A percentile compares a stretch with the other conserved stretches of the same genome.
Conservation (phyloP, 2,888 invertebrate genomes). For the Diogma glabrata region DNA sequence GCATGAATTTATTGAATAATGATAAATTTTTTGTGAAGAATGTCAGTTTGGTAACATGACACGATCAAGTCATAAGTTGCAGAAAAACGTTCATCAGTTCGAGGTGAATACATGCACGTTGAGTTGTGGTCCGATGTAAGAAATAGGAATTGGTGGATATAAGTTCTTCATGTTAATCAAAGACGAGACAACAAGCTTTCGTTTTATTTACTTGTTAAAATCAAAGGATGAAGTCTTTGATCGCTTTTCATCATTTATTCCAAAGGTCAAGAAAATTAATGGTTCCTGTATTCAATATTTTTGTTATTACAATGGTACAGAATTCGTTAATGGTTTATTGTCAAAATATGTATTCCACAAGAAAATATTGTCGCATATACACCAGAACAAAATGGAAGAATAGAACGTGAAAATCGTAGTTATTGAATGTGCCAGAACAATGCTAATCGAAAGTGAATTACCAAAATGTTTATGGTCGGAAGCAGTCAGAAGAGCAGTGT, state of each 20-base stretch:
- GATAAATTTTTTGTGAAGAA: background rate
- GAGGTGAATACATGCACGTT: too few relatives aligned
- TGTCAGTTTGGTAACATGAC: background rate
- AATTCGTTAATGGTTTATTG: conserved; percentile 11
- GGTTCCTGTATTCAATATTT: background rate
- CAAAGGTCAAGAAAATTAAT: background rate
- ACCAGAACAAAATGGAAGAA: conserved; percentile 22
- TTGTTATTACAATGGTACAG: conserved; percentile 12
- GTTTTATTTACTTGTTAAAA: conserved; percentile 8
- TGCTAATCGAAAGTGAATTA: too few relatives aligned
- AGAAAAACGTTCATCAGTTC: background rate
- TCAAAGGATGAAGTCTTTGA: background rate
- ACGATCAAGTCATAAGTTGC: background rate
- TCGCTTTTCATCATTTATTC: background rate
- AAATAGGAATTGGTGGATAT: conserved; percentile 4
- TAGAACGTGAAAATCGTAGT: conserved; percentile 22
- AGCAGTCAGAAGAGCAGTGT: too few relatives aligned
- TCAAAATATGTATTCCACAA: background rate
- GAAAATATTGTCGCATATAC: conserved; percentile 16
- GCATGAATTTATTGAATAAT: background rate
- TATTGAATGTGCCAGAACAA: conserved; percentile 21
- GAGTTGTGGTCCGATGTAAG: conserved; percentile 12
- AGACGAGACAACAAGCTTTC: conserved; percentile 11
- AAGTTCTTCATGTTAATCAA: conserved; percentile 13
- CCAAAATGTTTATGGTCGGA: too few relatives aligned